phyloP scores from a whole-genome alignment of 2,888 invertebrate species.

The Drosophila phalerata region DNA sequence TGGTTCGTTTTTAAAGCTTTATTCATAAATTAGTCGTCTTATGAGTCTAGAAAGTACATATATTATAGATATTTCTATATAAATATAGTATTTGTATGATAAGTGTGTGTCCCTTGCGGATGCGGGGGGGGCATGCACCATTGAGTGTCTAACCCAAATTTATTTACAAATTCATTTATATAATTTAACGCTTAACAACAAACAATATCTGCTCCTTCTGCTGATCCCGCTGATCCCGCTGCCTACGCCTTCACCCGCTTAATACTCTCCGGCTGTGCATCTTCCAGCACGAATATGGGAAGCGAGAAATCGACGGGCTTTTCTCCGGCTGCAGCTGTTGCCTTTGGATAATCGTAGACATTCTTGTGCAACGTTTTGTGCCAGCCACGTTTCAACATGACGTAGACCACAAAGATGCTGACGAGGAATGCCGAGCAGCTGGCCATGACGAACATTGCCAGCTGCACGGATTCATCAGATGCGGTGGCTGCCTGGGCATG shows the following conservation, averaged over 20 bases:
- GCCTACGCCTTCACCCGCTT: slow-evolving; percentile 68
- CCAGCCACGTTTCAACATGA: slow-evolving; percentile 90
- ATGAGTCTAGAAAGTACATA: slow-evolving; percentile 54
- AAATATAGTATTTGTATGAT: slow-evolving; percentile 32
- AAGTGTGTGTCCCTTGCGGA: slow-evolving; percentile 15
- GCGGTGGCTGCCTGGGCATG: slow-evolving; percentile 79
- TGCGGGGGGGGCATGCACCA: slow-evolving; percentile 30
- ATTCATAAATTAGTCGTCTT: slow-evolving; percentile 82
- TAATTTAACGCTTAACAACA: slow-evolving; percentile 60
- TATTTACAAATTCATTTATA: slow-evolving; percentile 75
- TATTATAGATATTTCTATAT: slow-evolving; percentile 28
- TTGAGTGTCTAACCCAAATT: slow-evolving; percentile 35
- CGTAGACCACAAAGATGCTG: slow-evolving; percentile 90
- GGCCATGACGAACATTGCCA: slow-evolving; percentile 91
- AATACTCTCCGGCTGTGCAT: slow-evolving; percentile 69
- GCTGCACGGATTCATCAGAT: slow-evolving; percentile 88
- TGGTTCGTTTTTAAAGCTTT: slow-evolving; percentile 75
- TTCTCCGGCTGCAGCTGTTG: slow-evolving; percentile 57
- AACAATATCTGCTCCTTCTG: neutral
- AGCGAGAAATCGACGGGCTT: slow-evolving; percentile 83
- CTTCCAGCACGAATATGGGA: slow-evolving; percentile 85
- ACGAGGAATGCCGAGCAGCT: slow-evolving; percentile 93
- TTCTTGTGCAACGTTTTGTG: slow-evolving; percentile 63
- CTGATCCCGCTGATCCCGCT: too few species aligned
- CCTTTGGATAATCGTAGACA: slow-evolving; percentile 59